These are phyloP conservation scores for Argentina silus DNA, from an alignment of 2,797 vertebrate genomes.

Conservation along the genomic window DNA sequence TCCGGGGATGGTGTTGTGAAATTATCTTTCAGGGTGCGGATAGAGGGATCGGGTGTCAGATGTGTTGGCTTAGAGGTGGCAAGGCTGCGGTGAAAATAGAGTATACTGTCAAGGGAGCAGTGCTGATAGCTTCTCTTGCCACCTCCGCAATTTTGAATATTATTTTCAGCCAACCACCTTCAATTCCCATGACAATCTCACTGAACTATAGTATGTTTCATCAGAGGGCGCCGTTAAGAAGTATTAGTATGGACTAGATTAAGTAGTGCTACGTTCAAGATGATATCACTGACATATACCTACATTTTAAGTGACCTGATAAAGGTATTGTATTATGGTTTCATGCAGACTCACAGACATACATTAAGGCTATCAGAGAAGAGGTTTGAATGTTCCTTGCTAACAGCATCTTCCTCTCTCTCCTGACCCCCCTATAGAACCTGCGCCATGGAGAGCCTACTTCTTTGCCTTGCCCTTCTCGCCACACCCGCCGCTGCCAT, in stretches of 20 bases:
- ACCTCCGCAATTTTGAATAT: not conserved
- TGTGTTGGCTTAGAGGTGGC: not conserved
- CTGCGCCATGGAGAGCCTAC: constrained; percentile 59
- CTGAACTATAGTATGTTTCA: not conserved
- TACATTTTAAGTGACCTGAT: no score
- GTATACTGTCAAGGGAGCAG: not conserved
- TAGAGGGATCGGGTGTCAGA: not conserved
- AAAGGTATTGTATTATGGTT: no score
- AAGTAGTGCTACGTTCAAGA: no score
- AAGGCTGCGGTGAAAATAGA: not conserved
- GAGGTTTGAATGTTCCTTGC: not conserved
- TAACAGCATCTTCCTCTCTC: not conserved
- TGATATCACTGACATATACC: no score
- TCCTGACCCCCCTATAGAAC: constrained; percentile 41
- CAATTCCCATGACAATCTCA: not conserved
- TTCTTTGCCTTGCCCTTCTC: constrained; percentile 44
- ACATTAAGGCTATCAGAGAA: no score
- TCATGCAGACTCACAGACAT: no score
- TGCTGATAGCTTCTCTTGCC: not conserved
- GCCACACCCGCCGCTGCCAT: constrained; percentile 58
- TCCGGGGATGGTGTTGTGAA: not conserved
- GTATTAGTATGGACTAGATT: not conserved
- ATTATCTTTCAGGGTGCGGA: not conserved
- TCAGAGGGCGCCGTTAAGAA: not conserved
- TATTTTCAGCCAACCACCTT: not conserved